Evolutionary conservation across 2,797 vertebrate genomes (phyloP).

Genomic region (Calcarius lapponicus): DNA sequence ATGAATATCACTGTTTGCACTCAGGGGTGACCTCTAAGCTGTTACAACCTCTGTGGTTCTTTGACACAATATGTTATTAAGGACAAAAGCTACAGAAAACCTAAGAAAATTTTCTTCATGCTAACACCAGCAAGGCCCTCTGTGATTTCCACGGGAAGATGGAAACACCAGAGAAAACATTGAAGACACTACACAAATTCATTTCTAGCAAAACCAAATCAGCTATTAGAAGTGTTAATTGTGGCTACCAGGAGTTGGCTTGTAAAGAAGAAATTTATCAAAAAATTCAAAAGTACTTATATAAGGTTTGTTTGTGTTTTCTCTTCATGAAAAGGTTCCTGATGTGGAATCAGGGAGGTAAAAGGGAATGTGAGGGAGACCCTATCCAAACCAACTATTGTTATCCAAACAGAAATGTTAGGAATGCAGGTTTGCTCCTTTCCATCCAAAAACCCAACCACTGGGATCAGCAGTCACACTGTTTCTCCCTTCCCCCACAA

Average conservation of each 20-base stretch:
- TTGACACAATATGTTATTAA: not conserved
- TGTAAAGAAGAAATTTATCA: not conserved
- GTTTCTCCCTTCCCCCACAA: not conserved
- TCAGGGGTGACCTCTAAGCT: not conserved
- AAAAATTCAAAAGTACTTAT: not conserved
- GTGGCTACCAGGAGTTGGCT: not conserved
- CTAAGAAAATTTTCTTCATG: not conserved
- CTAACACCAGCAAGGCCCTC: not conserved
- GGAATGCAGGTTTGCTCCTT: not conserved
- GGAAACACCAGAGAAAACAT: not conserved
- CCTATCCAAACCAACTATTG: not conserved
- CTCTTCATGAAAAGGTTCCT: not conserved
- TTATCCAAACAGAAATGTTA: not conserved
- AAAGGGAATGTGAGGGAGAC: not conserved
- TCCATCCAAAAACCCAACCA: not conserved
- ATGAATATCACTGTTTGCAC: not conserved
- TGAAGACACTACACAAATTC: not conserved
- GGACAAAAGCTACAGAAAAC: not conserved
- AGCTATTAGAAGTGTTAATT: not conserved
- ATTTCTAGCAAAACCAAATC: not conserved
- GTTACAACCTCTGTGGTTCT: not conserved
- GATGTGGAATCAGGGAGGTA: not conserved
- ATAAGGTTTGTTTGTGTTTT: not conserved
- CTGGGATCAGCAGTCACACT: not conserved
- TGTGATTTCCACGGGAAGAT: not conserved